A percentile compares a stretch with the other conserved stretches of the same genome.
Conservation (phyloP, 2,113 vertebrate species). For the Hylia prasina region DNA sequence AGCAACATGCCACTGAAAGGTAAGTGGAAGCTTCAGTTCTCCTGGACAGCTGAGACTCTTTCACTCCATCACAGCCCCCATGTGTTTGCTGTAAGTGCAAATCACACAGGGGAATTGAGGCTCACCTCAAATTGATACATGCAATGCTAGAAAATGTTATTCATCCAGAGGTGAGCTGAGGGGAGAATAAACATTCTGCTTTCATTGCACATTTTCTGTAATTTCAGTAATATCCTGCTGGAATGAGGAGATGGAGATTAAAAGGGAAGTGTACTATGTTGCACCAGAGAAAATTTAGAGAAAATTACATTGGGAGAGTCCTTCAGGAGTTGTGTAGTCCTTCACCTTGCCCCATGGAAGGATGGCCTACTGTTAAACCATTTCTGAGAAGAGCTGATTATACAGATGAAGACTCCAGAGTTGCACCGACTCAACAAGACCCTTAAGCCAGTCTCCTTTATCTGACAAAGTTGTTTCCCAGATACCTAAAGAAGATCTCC, state of each 20-base stretch:
- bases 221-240: background rate
- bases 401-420: background rate
- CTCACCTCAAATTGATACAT: background rate
- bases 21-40: background rate
- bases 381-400: background rate
- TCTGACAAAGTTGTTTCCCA: background rate
- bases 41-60: background rate
- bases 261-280: background rate
- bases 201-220: background rate
- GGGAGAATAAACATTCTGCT: background rate
- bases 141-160: background rate
- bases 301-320: background rate
- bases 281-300: background rate
- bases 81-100: background rate
- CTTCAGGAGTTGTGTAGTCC: background rate
- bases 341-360: background rate
- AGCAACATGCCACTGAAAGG: background rate
- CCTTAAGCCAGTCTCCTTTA: background rate
- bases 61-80: accelerated
- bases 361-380: background rate
- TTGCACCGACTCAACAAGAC: background rate
- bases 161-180: background rate
- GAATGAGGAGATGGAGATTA: background rate
- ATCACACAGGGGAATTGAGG: background rate
- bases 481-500: background rate